These are phyloP conservation scores for Calephelis virginiensis DNA, from an alignment of 1,140 invertebrate species.

Conservation along the genomic window DNA sequence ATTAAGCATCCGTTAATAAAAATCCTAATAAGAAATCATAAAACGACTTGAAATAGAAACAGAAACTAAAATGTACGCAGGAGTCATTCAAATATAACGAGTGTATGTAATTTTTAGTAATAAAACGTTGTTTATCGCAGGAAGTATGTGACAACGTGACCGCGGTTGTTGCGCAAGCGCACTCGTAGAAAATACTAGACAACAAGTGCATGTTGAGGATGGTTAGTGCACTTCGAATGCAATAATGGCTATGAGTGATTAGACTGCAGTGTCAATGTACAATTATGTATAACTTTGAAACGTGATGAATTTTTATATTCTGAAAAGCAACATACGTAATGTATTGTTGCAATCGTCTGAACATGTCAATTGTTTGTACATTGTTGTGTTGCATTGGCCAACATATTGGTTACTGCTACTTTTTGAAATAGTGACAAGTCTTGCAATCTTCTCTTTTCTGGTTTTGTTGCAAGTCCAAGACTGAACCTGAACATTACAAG, in stretches of 20 bases:
- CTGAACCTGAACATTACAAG: no score
- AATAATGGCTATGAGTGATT: slow-evolving; percentile 26
- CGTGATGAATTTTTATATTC: no score
- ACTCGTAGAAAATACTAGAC: slow-evolving; percentile 36
- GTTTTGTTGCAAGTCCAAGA: no score
- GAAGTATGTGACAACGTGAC: slow-evolving; percentile 31
- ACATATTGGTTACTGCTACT: no score
- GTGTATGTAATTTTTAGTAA: slow-evolving; percentile 23
- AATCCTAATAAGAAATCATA: neutral
- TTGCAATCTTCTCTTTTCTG: no score
- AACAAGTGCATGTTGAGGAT: slow-evolving; percentile 44
- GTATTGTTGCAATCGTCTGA: no score
- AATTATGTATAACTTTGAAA: neutral
- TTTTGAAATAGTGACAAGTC: no score
- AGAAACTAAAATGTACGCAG: neutral
- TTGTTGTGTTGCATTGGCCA: no score
- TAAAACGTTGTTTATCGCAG: slow-evolving; percentile 31
- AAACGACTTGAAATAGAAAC: slow-evolving; percentile 10
- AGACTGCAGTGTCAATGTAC: neutral
- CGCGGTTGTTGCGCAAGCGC: slow-evolving; percentile 33
- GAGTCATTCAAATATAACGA: slow-evolving; percentile 7
- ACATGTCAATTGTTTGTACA: no score
- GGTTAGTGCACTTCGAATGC: slow-evolving; percentile 41
- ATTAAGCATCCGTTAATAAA: no score
- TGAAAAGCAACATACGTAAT: no score